A percentile compares a stretch with the other conserved stretches of the same genome.
phyloP scores from a whole-genome alignment of 2,888 invertebrate genomes.

The Eugnorisma glareosa region DNA sequence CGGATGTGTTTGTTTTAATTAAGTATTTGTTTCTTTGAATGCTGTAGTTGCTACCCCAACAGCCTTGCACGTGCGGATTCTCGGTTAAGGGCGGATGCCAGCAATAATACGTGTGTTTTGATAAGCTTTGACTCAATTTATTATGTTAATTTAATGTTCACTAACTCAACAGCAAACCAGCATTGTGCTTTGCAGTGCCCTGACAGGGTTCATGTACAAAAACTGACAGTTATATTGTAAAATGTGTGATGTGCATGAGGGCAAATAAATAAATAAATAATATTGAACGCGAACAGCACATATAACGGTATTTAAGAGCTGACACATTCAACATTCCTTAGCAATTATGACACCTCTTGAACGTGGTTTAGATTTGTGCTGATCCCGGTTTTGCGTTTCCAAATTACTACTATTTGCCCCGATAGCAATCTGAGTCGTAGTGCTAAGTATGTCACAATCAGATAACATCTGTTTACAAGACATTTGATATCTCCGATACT shows the following conservation, averaged over 20 bases:
- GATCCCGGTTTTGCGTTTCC: too few species aligned
- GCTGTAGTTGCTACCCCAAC: background rate
- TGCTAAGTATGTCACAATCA: background rate
- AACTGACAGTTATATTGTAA: too few species aligned
- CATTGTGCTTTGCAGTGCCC: too few species aligned
- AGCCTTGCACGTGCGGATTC: background rate
- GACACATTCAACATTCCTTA: background rate
- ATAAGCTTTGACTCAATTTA: too few species aligned
- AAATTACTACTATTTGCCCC: background rate
- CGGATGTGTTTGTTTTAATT: slow-evolving; percentile 13
- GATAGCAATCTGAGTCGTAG: slow-evolving; percentile 15
- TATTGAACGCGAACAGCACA: background rate
- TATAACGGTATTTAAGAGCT: background rate
- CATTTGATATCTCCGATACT: slow-evolving; percentile 43
- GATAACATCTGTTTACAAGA: slow-evolving; percentile 38
- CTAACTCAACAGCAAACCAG: too few species aligned
- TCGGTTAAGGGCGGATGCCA: background rate
- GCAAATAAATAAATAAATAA: too few species aligned
- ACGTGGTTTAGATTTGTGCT: background rate
- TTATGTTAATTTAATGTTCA: too few species aligned
- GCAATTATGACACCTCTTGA: background rate
- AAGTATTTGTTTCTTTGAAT: slow-evolving; percentile 7
- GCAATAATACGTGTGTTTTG: too few species aligned
- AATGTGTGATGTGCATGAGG: too few species aligned
- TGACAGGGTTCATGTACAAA: too few species aligned